Base-by-base conservation (phyloP, 2,113 vertebrate genomes). In the Lagenorhynchus albirostris region DNA sequence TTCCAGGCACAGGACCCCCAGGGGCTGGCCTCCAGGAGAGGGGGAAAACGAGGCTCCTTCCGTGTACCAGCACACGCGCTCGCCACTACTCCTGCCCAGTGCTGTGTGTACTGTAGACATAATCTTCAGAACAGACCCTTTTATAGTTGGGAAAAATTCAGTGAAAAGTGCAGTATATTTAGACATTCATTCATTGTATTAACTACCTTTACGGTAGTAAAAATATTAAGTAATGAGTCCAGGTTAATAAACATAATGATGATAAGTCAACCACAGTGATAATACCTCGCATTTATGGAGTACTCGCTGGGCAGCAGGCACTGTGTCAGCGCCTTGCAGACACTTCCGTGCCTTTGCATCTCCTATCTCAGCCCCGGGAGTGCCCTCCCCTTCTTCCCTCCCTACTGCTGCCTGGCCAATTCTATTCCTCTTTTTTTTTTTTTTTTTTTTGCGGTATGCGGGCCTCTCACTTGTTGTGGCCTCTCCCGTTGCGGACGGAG, bases 371-470 rank as follows among this genome's bases (percentile, higher is more conserved):
- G 68, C 26, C 5, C 6, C n/a, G 2, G 74, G 58, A 89, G 76
- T 29, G 63, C 44, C 79, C 62, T 74, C 38, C 81, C 50, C 60
- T 74, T 21, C 33, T 9, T 21, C 36, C 55, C 36, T 12, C 41
- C 41, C 25, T 7, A 65, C 15, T 21, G 74, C 91, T 77, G 60
- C 81, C 62, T 41, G 44, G 65, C 74, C 71, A 62, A 9, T 88
- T 95, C 93, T 80, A 60, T 76, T 94, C 53, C 33, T 86, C 73
- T 89, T 87, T 55, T 31, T 26, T 86, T 73, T 38, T 36, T 92
- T 87, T 55, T 31, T 26, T 44, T 44, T 44, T 44, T 44, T 44
- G 44, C 44, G 44, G 44, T 47, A 47, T 10, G 9, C 8, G 44
- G 44, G 44, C 9, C 44, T 47, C 44, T 47, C 44, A 47, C 44